Percentiles rank a stretch among this genome's conserved stretches.
Conservation (phyloP, 2,888 invertebrate genomes). For the Stratiomys singularior region DNA sequence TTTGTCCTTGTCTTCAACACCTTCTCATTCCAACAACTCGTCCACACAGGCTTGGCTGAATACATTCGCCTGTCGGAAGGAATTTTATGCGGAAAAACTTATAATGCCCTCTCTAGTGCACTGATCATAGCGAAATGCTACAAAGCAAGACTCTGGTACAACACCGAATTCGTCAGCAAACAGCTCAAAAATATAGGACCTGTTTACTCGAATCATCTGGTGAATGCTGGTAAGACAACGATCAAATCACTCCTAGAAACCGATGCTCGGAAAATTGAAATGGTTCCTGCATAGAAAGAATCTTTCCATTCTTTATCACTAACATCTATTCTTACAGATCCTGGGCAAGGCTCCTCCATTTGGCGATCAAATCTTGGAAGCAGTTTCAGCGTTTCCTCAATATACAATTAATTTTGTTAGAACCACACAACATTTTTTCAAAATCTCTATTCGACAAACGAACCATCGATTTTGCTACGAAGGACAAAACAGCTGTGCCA, state of each 20-base stretch:
- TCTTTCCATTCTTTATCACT: slow-evolving; percentile 31
- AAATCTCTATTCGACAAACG: slow-evolving; percentile 63
- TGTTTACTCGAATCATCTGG: slow-evolving; percentile 72
- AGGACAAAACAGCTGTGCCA: slow-evolving; percentile 64
- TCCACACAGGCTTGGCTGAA: slow-evolving; percentile 68
- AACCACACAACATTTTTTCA: slow-evolving; percentile 60
- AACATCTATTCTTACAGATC: slow-evolving; percentile 67
- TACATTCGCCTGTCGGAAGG: slow-evolving; percentile 67
- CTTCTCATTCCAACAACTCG: background rate
- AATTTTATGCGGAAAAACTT: slow-evolving; percentile 63
- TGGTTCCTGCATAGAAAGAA: slow-evolving; percentile 63
- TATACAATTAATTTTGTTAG: slow-evolving; percentile 68
- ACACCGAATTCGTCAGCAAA: slow-evolving; percentile 74
- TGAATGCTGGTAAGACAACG: slow-evolving; percentile 73
- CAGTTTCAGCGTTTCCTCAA: slow-evolving; percentile 72
- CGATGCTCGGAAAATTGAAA: slow-evolving; percentile 79
- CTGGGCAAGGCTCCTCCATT: slow-evolving; percentile 79
- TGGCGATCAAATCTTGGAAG: slow-evolving; percentile 74
- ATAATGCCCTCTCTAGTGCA: slow-evolving; percentile 70
- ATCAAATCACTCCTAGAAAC: slow-evolving; percentile 73
- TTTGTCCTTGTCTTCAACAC: no score
- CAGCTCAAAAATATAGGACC: slow-evolving; percentile 79
- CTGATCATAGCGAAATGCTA: slow-evolving; percentile 75
- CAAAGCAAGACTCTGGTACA: slow-evolving; percentile 77
- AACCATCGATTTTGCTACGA: slow-evolving; percentile 67